phyloP scores from a whole-genome alignment of 2,888 invertebrate species.

The Pilophorus perplexus region DNA sequence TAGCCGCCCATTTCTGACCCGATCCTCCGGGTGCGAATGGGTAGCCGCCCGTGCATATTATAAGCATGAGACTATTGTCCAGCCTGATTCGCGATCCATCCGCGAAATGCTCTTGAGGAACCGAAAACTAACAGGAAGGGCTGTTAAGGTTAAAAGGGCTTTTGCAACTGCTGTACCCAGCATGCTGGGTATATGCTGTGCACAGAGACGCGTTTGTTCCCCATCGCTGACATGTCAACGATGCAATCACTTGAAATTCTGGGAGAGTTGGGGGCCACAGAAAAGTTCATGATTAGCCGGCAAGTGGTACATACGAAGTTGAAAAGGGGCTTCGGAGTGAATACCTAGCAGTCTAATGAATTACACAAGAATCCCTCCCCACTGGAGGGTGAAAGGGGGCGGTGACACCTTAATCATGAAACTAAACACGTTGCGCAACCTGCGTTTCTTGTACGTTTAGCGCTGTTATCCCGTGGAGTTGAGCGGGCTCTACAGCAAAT shows the following conservation, averaged over 20 bases:
- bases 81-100: too few relatives aligned
- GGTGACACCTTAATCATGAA: conserved; percentile 19
- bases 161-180: too few relatives aligned
- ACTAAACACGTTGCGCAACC: conserved; percentile 19
- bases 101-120: too few relatives aligned
- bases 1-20: too few relatives aligned
- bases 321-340: neutral
- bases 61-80: too few relatives aligned
- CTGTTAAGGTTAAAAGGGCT: too few relatives aligned
- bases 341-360: conserved; percentile 22
- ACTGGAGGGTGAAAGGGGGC: neutral
- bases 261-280: neutral
- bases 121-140: too few relatives aligned
- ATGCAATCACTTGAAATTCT: neutral
- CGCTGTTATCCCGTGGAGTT: neutral
- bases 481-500: neutral
- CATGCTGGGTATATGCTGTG: too few relatives aligned
- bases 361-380: conserved; percentile 7
- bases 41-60: too few relatives aligned
- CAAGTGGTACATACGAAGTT: conserved; percentile 17
- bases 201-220: too few relatives aligned
- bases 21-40: too few relatives aligned
- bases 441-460: conserved; percentile 4
- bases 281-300: conserved; percentile 12
- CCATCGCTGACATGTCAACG: too few relatives aligned